Evolutionary conservation across 2,888 invertebrate genomes (phyloP).

Genomic region (Eulithis testata): DNA sequence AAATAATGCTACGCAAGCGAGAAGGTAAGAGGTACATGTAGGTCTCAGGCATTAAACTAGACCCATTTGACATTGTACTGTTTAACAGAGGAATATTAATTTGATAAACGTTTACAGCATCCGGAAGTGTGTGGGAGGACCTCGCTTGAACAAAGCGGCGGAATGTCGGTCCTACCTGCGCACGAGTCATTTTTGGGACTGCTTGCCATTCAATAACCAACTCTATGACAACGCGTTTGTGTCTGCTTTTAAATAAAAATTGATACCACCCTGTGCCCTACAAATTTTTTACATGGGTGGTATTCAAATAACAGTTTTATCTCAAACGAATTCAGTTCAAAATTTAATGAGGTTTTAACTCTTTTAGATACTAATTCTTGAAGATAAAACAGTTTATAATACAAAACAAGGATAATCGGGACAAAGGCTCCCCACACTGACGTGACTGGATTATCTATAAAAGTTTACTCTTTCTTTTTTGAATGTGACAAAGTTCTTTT

Average conservation of each 20-base stretch:
- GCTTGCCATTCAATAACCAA: conserved; percentile 13
- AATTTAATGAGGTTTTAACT: not conserved
- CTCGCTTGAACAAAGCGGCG: conserved; percentile 67
- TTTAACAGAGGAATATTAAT: conserved; percentile 56
- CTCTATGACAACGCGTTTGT: not conserved
- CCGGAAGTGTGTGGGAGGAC: conserved; percentile 77
- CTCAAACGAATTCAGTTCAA: not conserved
- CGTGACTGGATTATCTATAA: conserved; percentile 5
- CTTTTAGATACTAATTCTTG: conserved; percentile 26
- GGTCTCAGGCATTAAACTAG: conserved; percentile 21
- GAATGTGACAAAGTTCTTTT: not conserved
- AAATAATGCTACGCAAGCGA: no score
- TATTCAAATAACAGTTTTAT: conserved; percentile 21
- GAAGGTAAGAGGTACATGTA: no score
- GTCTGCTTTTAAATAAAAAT: not conserved
- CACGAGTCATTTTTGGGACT: conserved; percentile 43
- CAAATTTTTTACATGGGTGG: conserved; percentile 28
- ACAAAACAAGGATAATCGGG: conserved; percentile 33
- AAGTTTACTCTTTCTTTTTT: not conserved
- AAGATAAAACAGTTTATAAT: conserved; percentile 30
- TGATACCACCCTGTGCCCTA: conserved; percentile 51
- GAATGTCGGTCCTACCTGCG: conserved; percentile 75
- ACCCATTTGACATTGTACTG: conserved; percentile 47
- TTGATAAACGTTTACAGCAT: conserved; percentile 59
- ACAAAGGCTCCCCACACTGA: conserved; percentile 34